Evolutionary conservation across 2,113 vertebrate genomes (phyloP).

Genomic region (Tragelaphus scriptus): DNA sequence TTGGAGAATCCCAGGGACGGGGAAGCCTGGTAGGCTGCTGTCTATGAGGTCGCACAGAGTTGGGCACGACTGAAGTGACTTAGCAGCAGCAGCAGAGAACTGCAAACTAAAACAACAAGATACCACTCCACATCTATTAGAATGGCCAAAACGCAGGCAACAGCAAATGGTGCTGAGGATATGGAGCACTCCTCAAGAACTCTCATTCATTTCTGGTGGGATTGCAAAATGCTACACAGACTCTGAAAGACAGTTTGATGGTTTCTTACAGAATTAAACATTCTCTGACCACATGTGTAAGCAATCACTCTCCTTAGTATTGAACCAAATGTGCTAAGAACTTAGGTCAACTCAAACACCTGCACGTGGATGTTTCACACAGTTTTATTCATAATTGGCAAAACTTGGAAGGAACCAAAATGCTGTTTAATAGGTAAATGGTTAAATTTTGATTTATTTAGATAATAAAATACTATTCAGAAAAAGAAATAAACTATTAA

Average conservation of each 20-base stretch:
- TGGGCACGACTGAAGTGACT: too few species aligned
- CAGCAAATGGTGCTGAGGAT: background rate
- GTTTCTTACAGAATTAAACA: background rate
- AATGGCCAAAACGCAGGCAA: background rate
- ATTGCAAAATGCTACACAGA: background rate
- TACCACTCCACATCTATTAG: background rate
- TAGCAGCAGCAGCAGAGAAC: background rate
- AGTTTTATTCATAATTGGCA: background rate
- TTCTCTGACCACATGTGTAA: background rate
- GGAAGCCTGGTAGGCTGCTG: too few species aligned
- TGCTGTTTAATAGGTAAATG: background rate
- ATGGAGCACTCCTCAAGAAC: background rate
- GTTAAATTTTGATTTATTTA: background rate
- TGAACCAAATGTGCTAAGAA: background rate
- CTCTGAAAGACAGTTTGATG: background rate
- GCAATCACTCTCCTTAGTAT: background rate
- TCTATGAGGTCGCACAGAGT: too few species aligned
- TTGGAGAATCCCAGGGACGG: too few species aligned
- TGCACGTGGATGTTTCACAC: background rate
- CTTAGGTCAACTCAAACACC: background rate
- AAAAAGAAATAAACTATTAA: background rate
- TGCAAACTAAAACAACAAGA: background rate
- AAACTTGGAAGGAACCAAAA: background rate
- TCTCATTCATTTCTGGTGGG: background rate
- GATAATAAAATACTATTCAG: background rate